Percentiles rank a stretch among this genome's conserved stretches.
phyloP scores from a whole-genome alignment of 2,888 invertebrate species.

The Drosophila niveifrons region DNA sequence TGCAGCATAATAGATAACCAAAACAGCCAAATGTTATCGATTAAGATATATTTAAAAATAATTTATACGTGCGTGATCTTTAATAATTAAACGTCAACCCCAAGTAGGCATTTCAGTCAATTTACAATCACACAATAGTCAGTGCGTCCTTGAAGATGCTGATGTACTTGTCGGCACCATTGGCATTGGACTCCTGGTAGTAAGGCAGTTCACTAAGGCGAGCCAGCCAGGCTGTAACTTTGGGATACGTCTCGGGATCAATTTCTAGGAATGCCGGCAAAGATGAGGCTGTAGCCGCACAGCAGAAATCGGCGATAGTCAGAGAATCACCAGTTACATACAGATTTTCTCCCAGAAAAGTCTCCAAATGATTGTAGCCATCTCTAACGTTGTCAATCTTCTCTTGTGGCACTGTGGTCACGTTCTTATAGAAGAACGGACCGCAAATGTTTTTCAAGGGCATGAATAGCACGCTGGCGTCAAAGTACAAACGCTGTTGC shows the following conservation, averaged over 20 bases:
- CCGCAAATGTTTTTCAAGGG: constrained; percentile 45
- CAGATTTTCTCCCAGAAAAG: constrained; percentile 47
- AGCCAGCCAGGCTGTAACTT: constrained; percentile 52
- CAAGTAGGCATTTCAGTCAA: not conserved
- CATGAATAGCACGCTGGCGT: constrained; percentile 83
- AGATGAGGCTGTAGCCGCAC: constrained; percentile 52
- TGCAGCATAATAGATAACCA: constrained; percentile 5
- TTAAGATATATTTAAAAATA: constrained; percentile 17
- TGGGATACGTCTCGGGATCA: constrained; percentile 54
- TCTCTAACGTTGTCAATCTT: constrained; percentile 53
- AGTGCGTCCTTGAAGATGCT: constrained; percentile 27
- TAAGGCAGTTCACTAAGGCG: constrained; percentile 49
- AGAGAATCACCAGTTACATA: constrained; percentile 55
- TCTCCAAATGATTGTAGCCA: constrained; percentile 54
- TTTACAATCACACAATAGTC: constrained; percentile 29
- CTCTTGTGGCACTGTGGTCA: constrained; percentile 50
- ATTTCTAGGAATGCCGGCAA: constrained; percentile 47
- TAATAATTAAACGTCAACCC: not conserved
- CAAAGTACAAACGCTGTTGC: constrained; percentile 86
- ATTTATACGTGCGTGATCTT: no score
- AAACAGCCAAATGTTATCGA: constrained; percentile 23
- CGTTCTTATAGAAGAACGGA: constrained; percentile 43
- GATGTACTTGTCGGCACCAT: constrained; percentile 45
- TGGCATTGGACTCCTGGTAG: constrained; percentile 47
- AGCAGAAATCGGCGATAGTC: constrained; percentile 65